A percentile compares a stretch with the other conserved stretches of the same genome.
phyloP scores from a whole-genome alignment of 2,888 invertebrate genomes.

The Diloba caeruleocephala region DNA sequence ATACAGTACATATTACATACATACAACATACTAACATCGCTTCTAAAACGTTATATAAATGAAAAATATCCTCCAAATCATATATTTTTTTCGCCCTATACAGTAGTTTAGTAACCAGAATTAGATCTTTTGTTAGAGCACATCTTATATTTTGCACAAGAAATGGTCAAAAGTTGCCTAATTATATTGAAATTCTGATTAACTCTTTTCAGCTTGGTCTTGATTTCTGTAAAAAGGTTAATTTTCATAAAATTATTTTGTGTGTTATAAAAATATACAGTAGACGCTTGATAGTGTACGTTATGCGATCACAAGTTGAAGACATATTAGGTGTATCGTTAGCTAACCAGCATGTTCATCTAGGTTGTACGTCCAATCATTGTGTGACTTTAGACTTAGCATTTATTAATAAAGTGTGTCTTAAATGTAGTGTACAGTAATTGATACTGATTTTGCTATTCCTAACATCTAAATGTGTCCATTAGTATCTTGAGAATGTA shows the following conservation, averaged over 20 bases:
- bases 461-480: conserved; percentile 53
- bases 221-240: conserved; percentile 83
- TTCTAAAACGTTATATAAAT: conserved; percentile 68
- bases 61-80: conserved; percentile 46
- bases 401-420: conserved; percentile 33
- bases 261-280: conserved; percentile 57
- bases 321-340: conserved; percentile 44
- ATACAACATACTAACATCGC: conserved; percentile 71
- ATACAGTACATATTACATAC: conserved; percentile 52
- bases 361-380: conserved; percentile 52
- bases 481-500: conserved; percentile 64
- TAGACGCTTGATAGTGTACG: conserved; percentile 71
- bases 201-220: conserved; percentile 90
- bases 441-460: conserved; percentile 48
- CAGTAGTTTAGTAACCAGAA: conserved; percentile 76
- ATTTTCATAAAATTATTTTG: conserved; percentile 70
- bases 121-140: conserved; percentile 68
- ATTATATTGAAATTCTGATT: conserved; percentile 85
- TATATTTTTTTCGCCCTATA: conserved; percentile 52
- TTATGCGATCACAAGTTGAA: conserved; percentile 51
- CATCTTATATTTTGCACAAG: conserved; percentile 84
- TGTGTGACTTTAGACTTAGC: conserved; percentile 36
- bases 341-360: conserved; percentile 58
- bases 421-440: conserved; percentile 48
- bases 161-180: conserved; percentile 75